These are phyloP conservation scores for Eulemur coronatus DNA, from an alignment of 2,797 vertebrate species.

Conservation along the genomic window DNA sequence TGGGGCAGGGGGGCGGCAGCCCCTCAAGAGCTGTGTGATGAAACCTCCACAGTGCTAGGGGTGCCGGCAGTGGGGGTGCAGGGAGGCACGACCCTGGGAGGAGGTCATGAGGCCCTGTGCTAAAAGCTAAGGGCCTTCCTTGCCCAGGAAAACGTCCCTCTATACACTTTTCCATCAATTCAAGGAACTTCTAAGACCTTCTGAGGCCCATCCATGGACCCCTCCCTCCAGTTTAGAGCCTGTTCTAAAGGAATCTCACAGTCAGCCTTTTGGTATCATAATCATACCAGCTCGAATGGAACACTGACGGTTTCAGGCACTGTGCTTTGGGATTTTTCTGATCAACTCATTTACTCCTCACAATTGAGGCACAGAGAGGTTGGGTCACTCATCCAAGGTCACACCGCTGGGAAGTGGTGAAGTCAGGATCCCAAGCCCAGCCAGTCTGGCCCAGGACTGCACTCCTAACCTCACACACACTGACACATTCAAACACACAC, in stretches of 20 bases:
- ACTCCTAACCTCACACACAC: neutral
- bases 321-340: no score
- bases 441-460: neutral
- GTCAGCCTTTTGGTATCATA: neutral
- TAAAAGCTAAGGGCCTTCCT: neutral
- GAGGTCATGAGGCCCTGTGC: neutral
- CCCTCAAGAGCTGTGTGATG: neutral
- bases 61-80: fast-evolving
- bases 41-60: neutral
- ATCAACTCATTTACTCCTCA: neutral
- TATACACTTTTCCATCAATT: neutral
- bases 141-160: neutral
- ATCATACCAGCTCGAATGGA: neutral
- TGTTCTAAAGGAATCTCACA: neutral
- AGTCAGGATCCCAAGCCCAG: neutral
- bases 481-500: fast-evolving
- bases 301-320: neutral
- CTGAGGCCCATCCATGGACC: neutral
- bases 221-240: neutral
- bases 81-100: no score
- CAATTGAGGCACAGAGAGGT: neutral
- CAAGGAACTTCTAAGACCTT: neutral
- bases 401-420: neutral
- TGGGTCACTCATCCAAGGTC: neutral
- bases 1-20: neutral